phyloP scores from a whole-genome alignment of 2,888 invertebrate species.

The Eledona agricola region DNA sequence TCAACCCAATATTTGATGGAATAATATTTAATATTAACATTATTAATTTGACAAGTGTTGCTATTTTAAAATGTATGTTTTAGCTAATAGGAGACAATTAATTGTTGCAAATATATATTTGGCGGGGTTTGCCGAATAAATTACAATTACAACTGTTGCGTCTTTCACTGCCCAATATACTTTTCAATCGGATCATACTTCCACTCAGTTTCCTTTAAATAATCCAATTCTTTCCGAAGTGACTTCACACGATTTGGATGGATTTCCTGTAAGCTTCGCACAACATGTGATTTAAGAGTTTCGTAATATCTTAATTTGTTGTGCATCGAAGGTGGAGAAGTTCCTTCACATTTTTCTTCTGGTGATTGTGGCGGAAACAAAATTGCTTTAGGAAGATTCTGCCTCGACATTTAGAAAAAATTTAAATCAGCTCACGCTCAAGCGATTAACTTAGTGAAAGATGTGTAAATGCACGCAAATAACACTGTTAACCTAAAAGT shows the following conservation, averaged over 20 bases:
- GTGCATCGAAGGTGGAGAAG: conserved; percentile 39
- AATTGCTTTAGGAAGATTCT: conserved; percentile 53
- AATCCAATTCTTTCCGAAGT: conserved; percentile 78
- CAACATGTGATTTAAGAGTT: conserved; percentile 51
- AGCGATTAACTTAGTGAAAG: background rate
- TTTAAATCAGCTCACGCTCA: no score
- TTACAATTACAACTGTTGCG: no score
- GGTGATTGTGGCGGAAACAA: conserved; percentile 51
- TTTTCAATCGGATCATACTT: conserved; percentile 78
- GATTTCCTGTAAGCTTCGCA: conserved; percentile 65
- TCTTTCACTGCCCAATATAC: conserved; percentile 67
- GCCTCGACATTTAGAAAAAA: conserved; percentile 41
- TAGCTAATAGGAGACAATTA: no score
- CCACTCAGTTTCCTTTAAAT: conserved; percentile 83
- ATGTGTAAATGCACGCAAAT: background rate
- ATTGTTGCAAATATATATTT: no score
- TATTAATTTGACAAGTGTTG: no score
- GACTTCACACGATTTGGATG: conserved; percentile 77
- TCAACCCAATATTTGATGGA: no score
- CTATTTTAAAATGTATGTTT: no score
- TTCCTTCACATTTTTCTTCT: conserved; percentile 50
- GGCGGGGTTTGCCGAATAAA: no score
- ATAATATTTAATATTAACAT: no score
- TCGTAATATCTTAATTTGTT: conserved; percentile 54
- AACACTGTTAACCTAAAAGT: no score